Evolutionary conservation across 2,888 invertebrate genomes (phyloP).

Genomic region (Theristus sp.): DNA sequence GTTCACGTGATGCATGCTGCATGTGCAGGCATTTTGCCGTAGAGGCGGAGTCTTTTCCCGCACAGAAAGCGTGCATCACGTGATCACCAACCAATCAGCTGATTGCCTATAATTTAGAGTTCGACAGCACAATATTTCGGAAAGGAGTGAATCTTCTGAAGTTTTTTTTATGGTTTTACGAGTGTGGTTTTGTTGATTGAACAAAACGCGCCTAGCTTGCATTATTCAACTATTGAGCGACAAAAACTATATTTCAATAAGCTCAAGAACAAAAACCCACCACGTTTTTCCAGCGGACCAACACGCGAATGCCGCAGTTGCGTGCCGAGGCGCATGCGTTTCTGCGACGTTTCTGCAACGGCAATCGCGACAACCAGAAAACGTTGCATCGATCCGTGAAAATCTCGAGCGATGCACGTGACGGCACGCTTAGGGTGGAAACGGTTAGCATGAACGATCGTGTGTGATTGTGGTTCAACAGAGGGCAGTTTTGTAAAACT

Average conservation of each 20-base stretch:
- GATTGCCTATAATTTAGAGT: too few relatives aligned
- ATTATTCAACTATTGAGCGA: too few relatives aligned
- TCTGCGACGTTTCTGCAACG: conserved; percentile 85
- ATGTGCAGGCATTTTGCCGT: not conserved
- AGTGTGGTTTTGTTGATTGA: too few relatives aligned
- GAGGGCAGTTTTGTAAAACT: not conserved
- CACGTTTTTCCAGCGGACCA: conserved; percentile 50
- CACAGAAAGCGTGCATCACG: too few relatives aligned
- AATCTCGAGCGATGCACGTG: conserved; percentile 22
- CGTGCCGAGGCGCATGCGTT: conserved; percentile 89
- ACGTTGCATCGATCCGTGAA: conserved; percentile 72
- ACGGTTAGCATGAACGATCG: not conserved
- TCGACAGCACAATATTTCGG: too few relatives aligned
- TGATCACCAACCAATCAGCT: too few relatives aligned
- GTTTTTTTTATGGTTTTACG: too few relatives aligned
- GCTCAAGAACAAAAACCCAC: not conserved
- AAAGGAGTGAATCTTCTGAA: too few relatives aligned
- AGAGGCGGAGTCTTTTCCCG: not conserved
- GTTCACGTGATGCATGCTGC: not conserved
- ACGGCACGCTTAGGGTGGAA: conserved; percentile 21
- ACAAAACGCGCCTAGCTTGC: too few relatives aligned
- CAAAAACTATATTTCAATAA: not conserved
- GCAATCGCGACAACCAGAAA: conserved; percentile 83
- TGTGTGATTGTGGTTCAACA: not conserved
- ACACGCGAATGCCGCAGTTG: conserved; percentile 79